These are phyloP conservation scores for Melanogrammus aeglefinus DNA, from an alignment of 2,797 vertebrate genomes.

Conservation along the genomic window DNA sequence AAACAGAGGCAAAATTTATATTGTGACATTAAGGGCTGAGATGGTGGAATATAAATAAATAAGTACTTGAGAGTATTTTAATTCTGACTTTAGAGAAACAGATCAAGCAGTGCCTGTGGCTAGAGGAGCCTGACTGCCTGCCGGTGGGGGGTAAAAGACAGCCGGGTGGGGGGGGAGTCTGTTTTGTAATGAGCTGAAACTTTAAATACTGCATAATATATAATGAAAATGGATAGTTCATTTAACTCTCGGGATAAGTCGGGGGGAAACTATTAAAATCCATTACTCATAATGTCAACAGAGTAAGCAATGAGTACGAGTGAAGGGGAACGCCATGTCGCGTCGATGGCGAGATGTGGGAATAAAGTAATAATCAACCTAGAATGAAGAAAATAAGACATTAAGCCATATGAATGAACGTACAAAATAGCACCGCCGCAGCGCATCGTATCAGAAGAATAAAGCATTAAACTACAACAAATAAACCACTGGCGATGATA, in stretches of 20 bases:
- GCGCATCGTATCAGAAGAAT: not conserved
- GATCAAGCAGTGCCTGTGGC: slow-evolving; percentile 84
- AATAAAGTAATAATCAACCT: slow-evolving; percentile 71
- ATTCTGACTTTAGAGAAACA: slow-evolving; percentile 79
- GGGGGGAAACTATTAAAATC: slow-evolving; percentile 88
- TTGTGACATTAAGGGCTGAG: slow-evolving; percentile 46
- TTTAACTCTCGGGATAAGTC: slow-evolving; percentile 94
- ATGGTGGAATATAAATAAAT: slow-evolving; percentile 65
- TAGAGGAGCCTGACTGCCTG: slow-evolving; percentile 83
- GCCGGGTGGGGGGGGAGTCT: slow-evolving; percentile 76
- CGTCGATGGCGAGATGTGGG: slow-evolving; percentile 54
- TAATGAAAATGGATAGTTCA: slow-evolving; percentile 98
- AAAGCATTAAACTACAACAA: not conserved
- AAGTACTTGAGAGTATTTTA: slow-evolving; percentile 72
- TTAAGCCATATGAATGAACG: slow-evolving; percentile 18
- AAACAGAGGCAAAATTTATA: slow-evolving; percentile 21
- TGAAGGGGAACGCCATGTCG: slow-evolving; percentile 65
- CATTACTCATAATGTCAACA: slow-evolving; percentile 96
- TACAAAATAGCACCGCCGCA: not conserved
- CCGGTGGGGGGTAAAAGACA: slow-evolving; percentile 87
- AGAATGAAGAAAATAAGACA: slow-evolving; percentile 42
- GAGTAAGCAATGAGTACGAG: slow-evolving; percentile 91
- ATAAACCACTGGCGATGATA: not conserved
- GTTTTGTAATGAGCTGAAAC: slow-evolving; percentile 99
- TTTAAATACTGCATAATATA: slow-evolving; percentile 99